A percentile compares a stretch with the other conserved stretches of the same genome.
Conservation (phyloP, 2,113 vertebrate genomes). For the Notothenia rossii region DNA sequence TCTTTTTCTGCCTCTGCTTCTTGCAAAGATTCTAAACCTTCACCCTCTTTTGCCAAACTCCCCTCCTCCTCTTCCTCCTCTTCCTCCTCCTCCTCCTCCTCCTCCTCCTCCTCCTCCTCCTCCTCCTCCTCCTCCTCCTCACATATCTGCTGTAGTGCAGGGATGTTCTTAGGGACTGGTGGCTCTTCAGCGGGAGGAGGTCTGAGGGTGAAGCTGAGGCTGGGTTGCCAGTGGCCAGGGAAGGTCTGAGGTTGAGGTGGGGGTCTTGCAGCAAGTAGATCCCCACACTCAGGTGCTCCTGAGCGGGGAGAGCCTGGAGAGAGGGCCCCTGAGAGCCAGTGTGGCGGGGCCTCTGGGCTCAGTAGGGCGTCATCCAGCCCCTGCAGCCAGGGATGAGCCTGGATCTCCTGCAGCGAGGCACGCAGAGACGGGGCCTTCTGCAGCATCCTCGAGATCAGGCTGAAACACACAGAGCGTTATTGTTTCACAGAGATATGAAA, state of each 20-base stretch:
- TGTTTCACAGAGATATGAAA: neutral
- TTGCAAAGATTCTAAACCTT: neutral
- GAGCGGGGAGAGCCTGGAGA: slow-evolving; percentile 65
- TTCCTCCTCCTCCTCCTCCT: slow-evolving; percentile 80
- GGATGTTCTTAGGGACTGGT: slow-evolving; percentile 80
- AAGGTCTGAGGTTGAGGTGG: slow-evolving; percentile 48
- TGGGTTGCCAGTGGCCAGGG: slow-evolving; percentile 66
- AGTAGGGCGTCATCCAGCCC: slow-evolving; percentile 87
- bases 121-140: slow-evolving; percentile 90
- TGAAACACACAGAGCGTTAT: slow-evolving; percentile 56
- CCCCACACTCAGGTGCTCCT: slow-evolving; percentile 78
- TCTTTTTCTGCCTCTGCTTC: slow-evolving; percentile 25
- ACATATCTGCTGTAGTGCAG: slow-evolving; percentile 88
- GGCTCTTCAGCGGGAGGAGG: slow-evolving; percentile 72
- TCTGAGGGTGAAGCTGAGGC: slow-evolving; percentile 61
- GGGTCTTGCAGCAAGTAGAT: slow-evolving; percentile 73
- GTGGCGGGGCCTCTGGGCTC: slow-evolving; percentile 70
- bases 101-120: slow-evolving; percentile 80
- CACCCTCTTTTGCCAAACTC: slow-evolving; percentile 2
- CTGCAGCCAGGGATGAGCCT: slow-evolving; percentile 88
- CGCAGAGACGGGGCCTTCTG: slow-evolving; percentile 87
- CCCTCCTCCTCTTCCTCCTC: slow-evolving; percentile 82
- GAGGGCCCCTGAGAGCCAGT: slow-evolving; percentile 74
- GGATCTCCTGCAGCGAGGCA: slow-evolving; percentile 87
- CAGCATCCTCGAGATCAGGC: slow-evolving; percentile 91